Base-by-base conservation (phyloP, 2,113 vertebrate species). In the Pomatorhinus ruficollis region DNA sequence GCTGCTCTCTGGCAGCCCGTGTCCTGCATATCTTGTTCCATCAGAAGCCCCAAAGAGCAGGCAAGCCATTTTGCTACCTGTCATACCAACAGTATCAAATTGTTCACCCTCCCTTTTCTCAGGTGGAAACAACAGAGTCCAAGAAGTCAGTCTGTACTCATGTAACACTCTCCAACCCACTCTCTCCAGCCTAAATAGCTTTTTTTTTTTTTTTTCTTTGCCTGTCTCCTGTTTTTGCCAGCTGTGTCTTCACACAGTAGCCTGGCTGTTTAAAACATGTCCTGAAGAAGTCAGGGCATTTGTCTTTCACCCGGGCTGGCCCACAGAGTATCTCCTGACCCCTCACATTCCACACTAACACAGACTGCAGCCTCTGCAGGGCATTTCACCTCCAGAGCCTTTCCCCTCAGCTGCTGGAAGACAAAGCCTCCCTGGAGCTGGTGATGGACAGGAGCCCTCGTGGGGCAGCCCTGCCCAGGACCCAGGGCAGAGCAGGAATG, bases 291-390 rank as follows among this genome's bases (percentile, higher is more conserved):
- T 53, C 31, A 31, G 65, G 61, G 66, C 20, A 1, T 23, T 83
- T 79, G 28, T 52, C 6, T 57, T 61, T 69, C 4, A 0, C 20
- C 9, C 31, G 5, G 40, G 61, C 8, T 77, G 50, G 66, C 35
- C n/a, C 22, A 15, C 11, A 37, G 39, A 19, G 23, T 5, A 9
- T 15, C 27, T 12, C 0, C 11, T 13, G 65, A 25, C 35, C 39
- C 11, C 9, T 37, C 7, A 6, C 1, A 2, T 35, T 39, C 24
- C 80, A 1, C 6, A 3, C 6, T 35, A 24, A 8, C 40, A 42
- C 59, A 63, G 75, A 5, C 14, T 17, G 57, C 56, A 31, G 12
- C 4, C 9, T 9, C 2, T 27, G 33, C 66, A 47, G 72, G 18
- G 17, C 10, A 6, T 15, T 22, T 27, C 25, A 40, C 52, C 61